These are phyloP conservation scores for Tetrapedia diversipes DNA, from an alignment of 2,888 invertebrate species.

Conservation along the genomic window DNA sequence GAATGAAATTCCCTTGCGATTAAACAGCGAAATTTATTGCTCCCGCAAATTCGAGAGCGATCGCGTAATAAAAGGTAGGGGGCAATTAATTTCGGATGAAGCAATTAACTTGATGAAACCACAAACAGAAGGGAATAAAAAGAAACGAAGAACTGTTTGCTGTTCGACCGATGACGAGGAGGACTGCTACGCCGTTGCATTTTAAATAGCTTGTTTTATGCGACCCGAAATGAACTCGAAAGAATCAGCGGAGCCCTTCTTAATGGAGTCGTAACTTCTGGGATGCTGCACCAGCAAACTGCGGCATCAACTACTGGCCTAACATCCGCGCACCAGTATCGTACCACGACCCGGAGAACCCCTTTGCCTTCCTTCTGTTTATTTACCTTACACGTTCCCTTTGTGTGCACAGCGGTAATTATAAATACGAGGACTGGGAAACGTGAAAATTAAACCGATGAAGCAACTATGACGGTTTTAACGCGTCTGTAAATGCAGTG, in stretches of 20 bases:
- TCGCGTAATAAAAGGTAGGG: slow-evolving; percentile 19
- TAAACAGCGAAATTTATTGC: slow-evolving; percentile 18
- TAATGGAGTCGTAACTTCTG: slow-evolving; percentile 81
- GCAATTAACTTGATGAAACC: slow-evolving; percentile 30
- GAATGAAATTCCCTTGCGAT: not conserved
- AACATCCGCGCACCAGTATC: slow-evolving; percentile 14
- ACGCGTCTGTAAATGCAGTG: no score
- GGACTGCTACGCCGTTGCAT: slow-evolving; percentile 72
- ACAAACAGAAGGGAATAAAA: not conserved
- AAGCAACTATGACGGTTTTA: no score
- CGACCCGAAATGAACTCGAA: slow-evolving; percentile 77
- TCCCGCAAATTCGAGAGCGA: slow-evolving; percentile 4
- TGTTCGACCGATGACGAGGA: not conserved
- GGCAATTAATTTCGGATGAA: slow-evolving; percentile 37
- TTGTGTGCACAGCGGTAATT: no score
- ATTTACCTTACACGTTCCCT: not conserved
- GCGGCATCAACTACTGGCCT: slow-evolving; percentile 39
- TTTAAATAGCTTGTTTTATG: slow-evolving; percentile 81
- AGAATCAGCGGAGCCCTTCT: slow-evolving; percentile 75
- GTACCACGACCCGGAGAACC: slow-evolving; percentile 13
- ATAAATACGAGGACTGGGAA: no score
- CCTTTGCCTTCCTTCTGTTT: slow-evolving; percentile 20
- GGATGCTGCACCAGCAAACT: slow-evolving; percentile 54
- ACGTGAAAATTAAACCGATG: no score
- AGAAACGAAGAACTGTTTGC: not conserved